A percentile compares a stretch with the other conserved stretches of the same genome.
Conservation (phyloP, 1,140 invertebrate species). For the Galleria mellonella region DNA sequence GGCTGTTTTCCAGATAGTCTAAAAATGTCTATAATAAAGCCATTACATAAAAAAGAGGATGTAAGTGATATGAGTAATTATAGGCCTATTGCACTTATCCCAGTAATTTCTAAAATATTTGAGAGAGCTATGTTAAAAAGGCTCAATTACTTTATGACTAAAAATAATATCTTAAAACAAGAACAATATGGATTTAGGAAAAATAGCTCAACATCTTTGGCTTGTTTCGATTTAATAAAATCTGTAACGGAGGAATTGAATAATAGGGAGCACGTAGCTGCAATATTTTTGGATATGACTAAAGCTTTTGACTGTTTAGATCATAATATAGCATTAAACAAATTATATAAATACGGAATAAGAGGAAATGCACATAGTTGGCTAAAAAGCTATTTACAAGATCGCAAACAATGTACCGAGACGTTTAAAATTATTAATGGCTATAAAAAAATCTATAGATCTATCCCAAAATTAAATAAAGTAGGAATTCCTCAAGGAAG, state of each 20-base stretch:
- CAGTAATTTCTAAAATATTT: neutral
- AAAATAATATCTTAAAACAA: neutral
- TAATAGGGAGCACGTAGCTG: too few relatives aligned
- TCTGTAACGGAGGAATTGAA: too few relatives aligned
- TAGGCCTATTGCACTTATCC: neutral
- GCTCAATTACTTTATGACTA: neutral
- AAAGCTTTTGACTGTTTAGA: too few relatives aligned
- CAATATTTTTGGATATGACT: too few relatives aligned
- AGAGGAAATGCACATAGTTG: constrained; percentile 3
- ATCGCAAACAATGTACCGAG: constrained; percentile 1
- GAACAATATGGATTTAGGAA: neutral
- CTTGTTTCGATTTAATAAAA: too few relatives aligned
- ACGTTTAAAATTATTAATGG: neutral
- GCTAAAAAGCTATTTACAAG: neutral
- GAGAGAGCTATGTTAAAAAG: neutral
- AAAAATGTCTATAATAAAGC: constrained; percentile 1
- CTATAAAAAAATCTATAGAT: neutral
- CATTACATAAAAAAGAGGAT: neutral
- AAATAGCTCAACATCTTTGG: too few relatives aligned
- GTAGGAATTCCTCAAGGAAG: constrained; percentile 4
- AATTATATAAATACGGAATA: constrained; percentile 7
- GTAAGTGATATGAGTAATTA: neutral
- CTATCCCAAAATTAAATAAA: neutral
- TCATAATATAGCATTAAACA: neutral
- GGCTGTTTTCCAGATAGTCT: neutral